Evolutionary conservation across 2,888 invertebrate species (phyloP).

Genomic region (Melanotus villosus): DNA sequence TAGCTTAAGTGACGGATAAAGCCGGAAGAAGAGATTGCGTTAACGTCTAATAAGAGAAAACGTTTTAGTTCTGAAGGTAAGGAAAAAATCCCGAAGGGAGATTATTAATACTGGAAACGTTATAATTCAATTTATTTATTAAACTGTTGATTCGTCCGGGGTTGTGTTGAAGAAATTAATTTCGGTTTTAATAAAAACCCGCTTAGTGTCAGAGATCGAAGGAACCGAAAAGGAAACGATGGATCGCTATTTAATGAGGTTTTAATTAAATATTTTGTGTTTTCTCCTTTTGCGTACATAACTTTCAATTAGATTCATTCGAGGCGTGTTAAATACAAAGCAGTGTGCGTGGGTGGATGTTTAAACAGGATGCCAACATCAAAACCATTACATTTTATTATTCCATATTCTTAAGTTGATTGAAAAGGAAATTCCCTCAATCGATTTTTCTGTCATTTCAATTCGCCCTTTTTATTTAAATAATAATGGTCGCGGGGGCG

Average conservation of each 20-base stretch:
- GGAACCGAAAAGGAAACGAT: not conserved
- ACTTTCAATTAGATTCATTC: constrained; percentile 23
- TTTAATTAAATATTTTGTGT: constrained; percentile 24
- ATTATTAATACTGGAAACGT: not conserved
- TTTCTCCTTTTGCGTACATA: constrained; percentile 19
- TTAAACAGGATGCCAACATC: constrained; percentile 14
- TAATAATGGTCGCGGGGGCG: constrained; percentile 9
- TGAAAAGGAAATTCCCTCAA: constrained; percentile 21
- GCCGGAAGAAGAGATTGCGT: too few relatives aligned
- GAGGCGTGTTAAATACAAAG: constrained; percentile 20
- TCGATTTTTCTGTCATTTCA: constrained; percentile 19
- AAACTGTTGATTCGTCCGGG: not conserved
- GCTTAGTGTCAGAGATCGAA: not conserved
- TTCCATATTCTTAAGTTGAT: constrained; percentile 21
- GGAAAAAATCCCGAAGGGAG: not conserved
- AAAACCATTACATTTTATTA: constrained; percentile 20
- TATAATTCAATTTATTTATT: not conserved
- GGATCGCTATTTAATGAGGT: constrained; percentile 19
- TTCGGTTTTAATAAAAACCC: constrained; percentile 11
- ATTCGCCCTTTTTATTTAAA: constrained; percentile 19
- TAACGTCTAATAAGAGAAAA: too few relatives aligned
- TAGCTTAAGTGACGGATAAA: too few relatives aligned
- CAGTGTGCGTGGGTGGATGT: constrained; percentile 6
- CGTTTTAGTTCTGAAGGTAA: too few relatives aligned
- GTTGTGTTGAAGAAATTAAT: constrained; percentile 4